Base-by-base conservation (phyloP, 1,140 invertebrate genomes). In the Caenorhabditis brenneri region DNA sequence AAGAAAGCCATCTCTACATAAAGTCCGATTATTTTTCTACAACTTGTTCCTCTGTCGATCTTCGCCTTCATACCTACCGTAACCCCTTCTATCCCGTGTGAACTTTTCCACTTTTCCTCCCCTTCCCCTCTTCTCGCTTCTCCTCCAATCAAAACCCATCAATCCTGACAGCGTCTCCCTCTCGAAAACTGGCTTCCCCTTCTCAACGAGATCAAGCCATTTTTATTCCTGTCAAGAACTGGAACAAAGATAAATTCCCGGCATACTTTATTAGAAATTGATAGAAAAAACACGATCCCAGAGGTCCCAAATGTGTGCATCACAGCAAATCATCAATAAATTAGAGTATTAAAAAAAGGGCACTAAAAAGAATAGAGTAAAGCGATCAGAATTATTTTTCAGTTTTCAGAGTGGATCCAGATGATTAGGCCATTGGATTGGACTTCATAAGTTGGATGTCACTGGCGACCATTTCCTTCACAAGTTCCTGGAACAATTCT, bases 401-500 rank as follows among this genome's bases (percentile, higher is more conserved):
- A n/a, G n/a, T n/a, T n/a, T n/a, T n/a, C n/a, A n/a, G n/a, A n/a
- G n/a, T n/a, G n/a, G n/a, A n/a, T n/a, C n/a, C n/a, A n/a, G n/a
- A n/a, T n/a, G n/a, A n/a, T n/a, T n/a, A n/a, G n/a, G n/a, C n/a
- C n/a, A n/a, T n/a, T n/a, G n/a, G n/a, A n/a, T n/a, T n/a, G n/a
- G n/a, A n/a, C n/a, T n/a, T n/a, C n/a, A n/a, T n/a, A n/a, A n/a
- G n/a, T n/a, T n/a, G n/a, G n/a, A n/a, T n/a, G n/a, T n/a, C n/a
- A n/a, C 95, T 93, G n/a, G 94, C 93, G 92, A 99, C 94, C 97
- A 99, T 99, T 91, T 99, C 97, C 89, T 94, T 94, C 0, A 99
- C 96, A 29, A 99, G 93, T 88, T 94, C 92, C 94, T 95, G 87
- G 83, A 93, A 90, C 92, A 83, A 87, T n/a, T n/a, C n/a, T n/a